Conservation (phyloP, 2,888 invertebrate genomes). For the Hirtodrosophila duncani region DNA sequence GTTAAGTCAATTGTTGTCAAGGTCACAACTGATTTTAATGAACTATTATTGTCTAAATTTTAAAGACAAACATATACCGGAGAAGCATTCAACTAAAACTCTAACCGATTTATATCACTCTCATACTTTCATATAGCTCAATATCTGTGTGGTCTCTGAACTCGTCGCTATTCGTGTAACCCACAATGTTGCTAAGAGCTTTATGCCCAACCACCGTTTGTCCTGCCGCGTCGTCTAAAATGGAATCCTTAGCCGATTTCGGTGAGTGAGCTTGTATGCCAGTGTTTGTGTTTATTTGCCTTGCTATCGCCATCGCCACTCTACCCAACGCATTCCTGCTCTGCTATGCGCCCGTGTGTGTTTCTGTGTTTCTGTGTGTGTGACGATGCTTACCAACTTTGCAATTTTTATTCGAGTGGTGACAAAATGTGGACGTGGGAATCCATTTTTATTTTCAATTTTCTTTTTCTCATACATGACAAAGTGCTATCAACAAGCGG, state of each 20-base stretch:
- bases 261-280: conserved; percentile 23
- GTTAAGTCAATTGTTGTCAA: too few species aligned
- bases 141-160: too few species aligned
- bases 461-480: conserved; percentile 64
- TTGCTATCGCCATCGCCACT: not conserved
- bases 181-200: conserved; percentile 15
- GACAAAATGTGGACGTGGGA: conserved; percentile 28
- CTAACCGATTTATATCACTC: too few species aligned
- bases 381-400: conserved; percentile 43
- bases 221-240: conserved; percentile 6
- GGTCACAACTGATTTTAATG: too few species aligned
- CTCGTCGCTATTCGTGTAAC: conserved; percentile 10
- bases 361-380: conserved; percentile 9
- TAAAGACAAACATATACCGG: too few species aligned
- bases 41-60: not conserved
- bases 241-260: conserved; percentile 36
- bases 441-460: conserved; percentile 67
- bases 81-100: too few species aligned
- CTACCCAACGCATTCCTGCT: not conserved
- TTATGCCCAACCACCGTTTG: conserved; percentile 23
- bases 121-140: too few species aligned
- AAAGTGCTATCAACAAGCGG: conserved; percentile 60
- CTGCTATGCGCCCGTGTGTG: conserved; percentile 14
- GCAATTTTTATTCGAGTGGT: conserved; percentile 51
- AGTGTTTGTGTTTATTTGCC: not conserved